phyloP scores from a whole-genome alignment of 2,888 invertebrate species.

The Nymphalis c-album region DNA sequence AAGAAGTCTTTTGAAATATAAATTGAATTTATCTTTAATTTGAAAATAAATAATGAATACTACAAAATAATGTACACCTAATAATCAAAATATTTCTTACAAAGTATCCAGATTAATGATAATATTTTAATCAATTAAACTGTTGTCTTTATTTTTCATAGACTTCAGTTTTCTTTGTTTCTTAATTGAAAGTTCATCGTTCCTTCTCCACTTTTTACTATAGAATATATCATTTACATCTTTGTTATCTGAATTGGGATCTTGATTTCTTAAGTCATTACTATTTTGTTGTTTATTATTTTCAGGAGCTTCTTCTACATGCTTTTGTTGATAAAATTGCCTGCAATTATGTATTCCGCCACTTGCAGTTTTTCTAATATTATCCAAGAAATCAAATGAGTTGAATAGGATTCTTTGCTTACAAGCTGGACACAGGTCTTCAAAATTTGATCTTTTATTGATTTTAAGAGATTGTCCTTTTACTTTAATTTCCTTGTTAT shows the following conservation, averaged over 20 bases:
- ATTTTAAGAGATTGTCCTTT: conserved; percentile 21
- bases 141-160: too few relatives aligned
- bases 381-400: conserved; percentile 9
- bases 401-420: conserved; percentile 31
- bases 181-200: too few relatives aligned
- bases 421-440: conserved; percentile 37
- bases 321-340: conserved; percentile 32
- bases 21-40: conserved; percentile 10
- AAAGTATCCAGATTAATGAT: neutral
- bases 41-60: conserved; percentile 22
- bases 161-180: neutral
- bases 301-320: conserved; percentile 7
- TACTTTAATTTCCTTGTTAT: too few relatives aligned
- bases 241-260: conserved; percentile 9
- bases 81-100: conserved; percentile 29
- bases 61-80: conserved; percentile 32
- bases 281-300: conserved; percentile 15
- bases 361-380: conserved; percentile 9
- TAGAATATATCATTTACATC: conserved; percentile 2
- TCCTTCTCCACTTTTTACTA: conserved; percentile 9
- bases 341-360: conserved; percentile 37
- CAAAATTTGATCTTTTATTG: conserved; percentile 37
- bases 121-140: neutral
- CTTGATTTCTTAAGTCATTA: conserved; percentile 10
- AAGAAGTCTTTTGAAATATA: neutral